Base-by-base conservation (phyloP, 2,888 invertebrate genomes). In the Drosophila anomelani region DNA sequence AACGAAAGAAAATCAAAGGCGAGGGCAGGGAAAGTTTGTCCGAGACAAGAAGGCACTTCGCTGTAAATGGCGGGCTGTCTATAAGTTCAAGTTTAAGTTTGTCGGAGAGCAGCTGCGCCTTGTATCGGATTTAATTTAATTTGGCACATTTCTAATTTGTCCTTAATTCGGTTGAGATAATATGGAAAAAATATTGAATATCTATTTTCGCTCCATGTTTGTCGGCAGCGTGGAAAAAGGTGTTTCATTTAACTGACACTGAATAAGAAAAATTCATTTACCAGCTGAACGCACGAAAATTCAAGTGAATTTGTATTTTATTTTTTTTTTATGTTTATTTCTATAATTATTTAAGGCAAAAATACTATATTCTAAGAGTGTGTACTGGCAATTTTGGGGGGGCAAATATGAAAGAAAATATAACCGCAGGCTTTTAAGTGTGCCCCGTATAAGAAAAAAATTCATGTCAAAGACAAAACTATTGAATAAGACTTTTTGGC, bases 391-490 rank as follows among this genome's bases (percentile, higher is more conserved):
- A 26, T 26, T 26, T 26, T 26, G 26, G 3, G 26, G 43, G 29
- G 57, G 43, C 43, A 82, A 77, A 77, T 86, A 81, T 81, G 61
- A 82, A 80, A 80, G 57, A 62, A 68, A 76, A 85, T 73, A 85
- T 55, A 82, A 73, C 55, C 71, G 72, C 58, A 67, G 78, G 75
- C 61, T 85, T 88, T 83, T 80, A 83, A 88, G 88, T 88, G 83
- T 69, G 83, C 71, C 53, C 66, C 57, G 51, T 41, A 85, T 44
- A 85, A 72, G 85, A 85, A 85, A 85, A 85, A 89, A 85, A 85
- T 87, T 89, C 83, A 88, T 89, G 89, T 85, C 85, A 89, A 88
- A 85, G 88, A 85, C 77, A 88, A 80, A 74, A 82, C 85, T 82
- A 88, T 88, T 85, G 86, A 88, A 85, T 81, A 85, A 78, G 78